A percentile compares a stretch with the other conserved stretches of the same genome.
Evolutionary conservation across 2,797 vertebrate genomes (phyloP).

Genomic region (Alectoris magna): DNA sequence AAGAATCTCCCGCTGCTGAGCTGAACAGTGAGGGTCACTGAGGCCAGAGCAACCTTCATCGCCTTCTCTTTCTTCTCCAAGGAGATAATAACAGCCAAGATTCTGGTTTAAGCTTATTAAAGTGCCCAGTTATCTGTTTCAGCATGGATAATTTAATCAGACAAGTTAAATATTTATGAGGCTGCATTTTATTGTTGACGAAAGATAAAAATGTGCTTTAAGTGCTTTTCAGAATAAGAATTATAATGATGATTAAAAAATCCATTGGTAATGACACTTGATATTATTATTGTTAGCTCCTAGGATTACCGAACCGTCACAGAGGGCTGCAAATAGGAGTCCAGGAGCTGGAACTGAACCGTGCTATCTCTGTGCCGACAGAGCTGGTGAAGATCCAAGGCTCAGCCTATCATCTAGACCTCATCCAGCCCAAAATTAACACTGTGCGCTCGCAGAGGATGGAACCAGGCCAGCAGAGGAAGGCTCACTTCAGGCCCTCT

Average conservation of each 20-base stretch:
- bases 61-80: slow-evolving; percentile 17
- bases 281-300: slow-evolving; percentile 65
- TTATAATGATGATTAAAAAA: slow-evolving; percentile 67
- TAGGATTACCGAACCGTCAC: slow-evolving; percentile 52
- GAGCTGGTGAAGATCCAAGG: not conserved
- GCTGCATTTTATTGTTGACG: slow-evolving; percentile 48
- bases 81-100: slow-evolving; percentile 58
- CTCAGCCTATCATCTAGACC: not conserved
- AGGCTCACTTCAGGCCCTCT: not conserved
- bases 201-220: slow-evolving; percentile 66
- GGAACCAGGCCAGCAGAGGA: not conserved
- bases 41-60: not conserved
- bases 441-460: fast-evolving
- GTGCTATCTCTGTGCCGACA: not conserved
- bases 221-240: slow-evolving; percentile 63
- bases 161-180: slow-evolving; percentile 77
- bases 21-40: slow-evolving; percentile 22
- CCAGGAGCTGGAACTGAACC: slow-evolving; percentile 21
- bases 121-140: slow-evolving; percentile 52
- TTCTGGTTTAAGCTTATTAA: slow-evolving; percentile 62
- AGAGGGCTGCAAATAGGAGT: slow-evolving; percentile 34
- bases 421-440: not conserved
- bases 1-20: not conserved
- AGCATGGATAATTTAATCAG: slow-evolving; percentile 65
- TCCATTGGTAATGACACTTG: slow-evolving; percentile 39